These are phyloP conservation scores for Drosophila murphyi DNA, from an alignment of 1,140 invertebrate species.

Conservation along the genomic window DNA sequence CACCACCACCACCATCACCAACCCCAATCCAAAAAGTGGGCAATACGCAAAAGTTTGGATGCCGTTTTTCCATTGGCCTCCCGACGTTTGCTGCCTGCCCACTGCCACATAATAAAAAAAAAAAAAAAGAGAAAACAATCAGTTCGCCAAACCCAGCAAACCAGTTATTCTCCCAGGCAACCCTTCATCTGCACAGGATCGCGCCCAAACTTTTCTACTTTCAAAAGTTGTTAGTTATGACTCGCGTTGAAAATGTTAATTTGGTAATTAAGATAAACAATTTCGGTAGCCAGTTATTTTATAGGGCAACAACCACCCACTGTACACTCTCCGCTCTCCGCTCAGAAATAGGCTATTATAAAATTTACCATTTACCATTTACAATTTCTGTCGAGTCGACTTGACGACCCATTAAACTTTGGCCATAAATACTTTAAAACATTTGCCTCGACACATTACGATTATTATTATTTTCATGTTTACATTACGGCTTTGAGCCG, in stretches of 20 bases:
- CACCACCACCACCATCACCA: background rate
- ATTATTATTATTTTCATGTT: slow-evolving; percentile 58
- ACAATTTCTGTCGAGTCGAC: too few species aligned
- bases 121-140: too few species aligned
- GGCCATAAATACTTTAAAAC: slow-evolving; percentile 69
- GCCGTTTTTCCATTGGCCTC: slow-evolving; percentile 11
- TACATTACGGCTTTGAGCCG: slow-evolving; percentile 23
- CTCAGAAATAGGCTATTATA: slow-evolving; percentile 19
- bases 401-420: slow-evolving; percentile 68
- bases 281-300: slow-evolving; percentile 74
- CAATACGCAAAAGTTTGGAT: slow-evolving; percentile 18
- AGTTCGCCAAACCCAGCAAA: background rate
- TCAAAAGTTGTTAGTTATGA: slow-evolving; percentile 60
- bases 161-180: background rate
- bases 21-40: slow-evolving; percentile 5
- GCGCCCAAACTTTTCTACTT: slow-evolving; percentile 48
- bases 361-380: slow-evolving; percentile 41
- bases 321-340: background rate
- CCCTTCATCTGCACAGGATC: background rate
- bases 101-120: background rate
- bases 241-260: slow-evolving; percentile 78
- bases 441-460: slow-evolving; percentile 15
- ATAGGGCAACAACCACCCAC: slow-evolving; percentile 25
- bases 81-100: slow-evolving; percentile 13
- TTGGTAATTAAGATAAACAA: slow-evolving; percentile 84